A percentile compares a stretch with the other conserved stretches of the same genome.
Conservation (phyloP, 2,797 vertebrate genomes). For the Bradypodion pumilum region DNA sequence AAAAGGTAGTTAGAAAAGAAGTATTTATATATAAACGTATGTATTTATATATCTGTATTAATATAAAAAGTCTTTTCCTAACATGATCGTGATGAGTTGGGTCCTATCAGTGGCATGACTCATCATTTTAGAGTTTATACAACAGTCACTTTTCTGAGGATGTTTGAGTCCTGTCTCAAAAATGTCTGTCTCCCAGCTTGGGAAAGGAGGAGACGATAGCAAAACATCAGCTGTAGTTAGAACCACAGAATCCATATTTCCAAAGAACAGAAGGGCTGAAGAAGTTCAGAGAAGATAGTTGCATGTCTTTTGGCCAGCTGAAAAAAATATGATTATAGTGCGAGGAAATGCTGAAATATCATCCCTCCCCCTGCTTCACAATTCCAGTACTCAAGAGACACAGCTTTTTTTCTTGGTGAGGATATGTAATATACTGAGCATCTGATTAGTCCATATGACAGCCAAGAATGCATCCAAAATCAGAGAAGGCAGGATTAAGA, state of each 20-base stretch:
- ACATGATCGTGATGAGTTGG: conserved; percentile 26
- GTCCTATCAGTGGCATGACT: conserved; percentile 10
- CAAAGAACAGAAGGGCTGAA: neutral
- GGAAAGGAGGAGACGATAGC: neutral
- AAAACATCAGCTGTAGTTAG: neutral
- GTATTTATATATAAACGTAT: conserved; percentile 45
- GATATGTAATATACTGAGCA: neutral
- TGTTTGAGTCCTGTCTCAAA: conserved; percentile 14
- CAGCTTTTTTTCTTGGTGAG: neutral
- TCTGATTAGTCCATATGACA: neutral
- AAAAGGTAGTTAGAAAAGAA: conserved; percentile 38
- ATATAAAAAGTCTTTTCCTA: conserved; percentile 43
- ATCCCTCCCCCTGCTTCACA: conserved; percentile 1
- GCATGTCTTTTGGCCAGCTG: neutral
- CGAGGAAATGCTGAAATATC: neutral
- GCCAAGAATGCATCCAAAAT: neutral
- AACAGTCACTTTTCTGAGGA: neutral
- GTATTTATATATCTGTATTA: conserved; percentile 41
- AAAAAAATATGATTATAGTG: neutral
- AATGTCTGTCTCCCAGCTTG: conserved; percentile 7
- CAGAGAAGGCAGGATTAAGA: neutral
- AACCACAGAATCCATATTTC: conserved; percentile 18
- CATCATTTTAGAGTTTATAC: conserved; percentile 6
- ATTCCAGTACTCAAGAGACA: conserved; percentile 2
- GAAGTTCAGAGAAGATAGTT: conserved; percentile 3